phyloP scores from a whole-genome alignment of 1,140 invertebrate genomes.

The Lasioglossum albipes region DNA sequence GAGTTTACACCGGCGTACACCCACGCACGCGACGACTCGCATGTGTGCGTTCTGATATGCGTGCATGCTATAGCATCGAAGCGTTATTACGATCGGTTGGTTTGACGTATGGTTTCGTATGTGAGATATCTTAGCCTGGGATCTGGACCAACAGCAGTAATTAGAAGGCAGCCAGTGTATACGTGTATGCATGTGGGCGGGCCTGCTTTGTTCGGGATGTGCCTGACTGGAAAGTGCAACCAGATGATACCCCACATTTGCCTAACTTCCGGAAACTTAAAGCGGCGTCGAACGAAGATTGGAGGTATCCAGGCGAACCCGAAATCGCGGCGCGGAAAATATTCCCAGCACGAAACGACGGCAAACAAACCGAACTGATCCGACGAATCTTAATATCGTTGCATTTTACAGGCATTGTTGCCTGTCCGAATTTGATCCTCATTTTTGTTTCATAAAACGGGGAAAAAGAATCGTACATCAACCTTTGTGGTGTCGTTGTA shows the following conservation, averaged over 20 bases:
- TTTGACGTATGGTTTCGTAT: constrained; percentile 52
- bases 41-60: constrained; percentile 12
- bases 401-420: neutral
- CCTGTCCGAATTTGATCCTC: too few species aligned
- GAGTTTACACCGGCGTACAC: neutral
- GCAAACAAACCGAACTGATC: neutral
- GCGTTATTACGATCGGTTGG: constrained; percentile 45
- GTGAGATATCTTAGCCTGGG: constrained; percentile 45
- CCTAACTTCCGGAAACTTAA: constrained; percentile 19
- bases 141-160: constrained; percentile 49
- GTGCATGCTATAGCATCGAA: neutral
- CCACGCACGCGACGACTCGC: neutral
- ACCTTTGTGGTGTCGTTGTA: too few species aligned
- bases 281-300: constrained; percentile 4
- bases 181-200: neutral
- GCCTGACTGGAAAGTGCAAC: constrained; percentile 19
- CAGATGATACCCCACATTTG: constrained; percentile 8
- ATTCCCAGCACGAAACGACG: neutral
- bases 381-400: constrained; percentile 15
- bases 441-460: too few species aligned
- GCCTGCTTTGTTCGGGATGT: constrained; percentile 5
- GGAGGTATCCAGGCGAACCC: neutral
- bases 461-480: too few species aligned
- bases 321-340: neutral
- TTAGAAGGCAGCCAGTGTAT: constrained; percentile 47